A percentile compares a stretch with the other conserved stretches of the same genome.
Conservation (phyloP, 2,113 vertebrate genomes). For the Podiceps cristatus region DNA sequence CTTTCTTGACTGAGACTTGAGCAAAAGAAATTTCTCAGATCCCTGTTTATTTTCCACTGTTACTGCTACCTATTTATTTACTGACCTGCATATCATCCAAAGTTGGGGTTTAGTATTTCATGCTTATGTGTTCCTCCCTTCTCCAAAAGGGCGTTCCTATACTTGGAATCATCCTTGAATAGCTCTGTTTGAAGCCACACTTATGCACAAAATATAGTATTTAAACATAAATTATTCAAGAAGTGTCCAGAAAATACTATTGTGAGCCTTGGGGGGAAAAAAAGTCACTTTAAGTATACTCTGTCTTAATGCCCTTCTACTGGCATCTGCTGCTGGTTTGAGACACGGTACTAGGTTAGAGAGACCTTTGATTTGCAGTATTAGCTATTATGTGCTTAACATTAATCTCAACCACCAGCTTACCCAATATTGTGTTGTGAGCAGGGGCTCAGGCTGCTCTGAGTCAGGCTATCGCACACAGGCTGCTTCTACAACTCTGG, state of each 20-base stretch:
- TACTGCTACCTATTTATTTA: background rate
- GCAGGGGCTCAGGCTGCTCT: background rate
- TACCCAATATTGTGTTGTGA: background rate
- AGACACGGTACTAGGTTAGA: background rate
- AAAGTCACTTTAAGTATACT: background rate
- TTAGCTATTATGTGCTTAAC: background rate
- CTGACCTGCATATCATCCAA: background rate
- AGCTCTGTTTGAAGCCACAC: background rate
- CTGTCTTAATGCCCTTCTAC: background rate
- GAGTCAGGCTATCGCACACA: background rate
- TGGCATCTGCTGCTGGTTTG: slow-evolving; percentile 10
- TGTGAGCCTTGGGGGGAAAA: background rate
- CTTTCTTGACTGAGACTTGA: background rate
- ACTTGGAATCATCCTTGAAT: background rate
- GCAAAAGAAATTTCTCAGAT: background rate
- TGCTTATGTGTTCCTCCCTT: background rate
- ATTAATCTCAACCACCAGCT: background rate
- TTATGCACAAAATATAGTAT: background rate
- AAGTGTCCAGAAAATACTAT: slow-evolving; percentile 15
- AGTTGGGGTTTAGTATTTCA: background rate
- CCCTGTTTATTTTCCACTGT: background rate
- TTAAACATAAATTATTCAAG: slow-evolving; percentile 30
- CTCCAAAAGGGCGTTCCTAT: background rate
- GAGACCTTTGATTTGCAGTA: background rate
- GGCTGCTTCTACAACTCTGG: background rate